phyloP scores from a whole-genome alignment of 2,797 vertebrate species.

The Tamandua tetradactyla region DNA sequence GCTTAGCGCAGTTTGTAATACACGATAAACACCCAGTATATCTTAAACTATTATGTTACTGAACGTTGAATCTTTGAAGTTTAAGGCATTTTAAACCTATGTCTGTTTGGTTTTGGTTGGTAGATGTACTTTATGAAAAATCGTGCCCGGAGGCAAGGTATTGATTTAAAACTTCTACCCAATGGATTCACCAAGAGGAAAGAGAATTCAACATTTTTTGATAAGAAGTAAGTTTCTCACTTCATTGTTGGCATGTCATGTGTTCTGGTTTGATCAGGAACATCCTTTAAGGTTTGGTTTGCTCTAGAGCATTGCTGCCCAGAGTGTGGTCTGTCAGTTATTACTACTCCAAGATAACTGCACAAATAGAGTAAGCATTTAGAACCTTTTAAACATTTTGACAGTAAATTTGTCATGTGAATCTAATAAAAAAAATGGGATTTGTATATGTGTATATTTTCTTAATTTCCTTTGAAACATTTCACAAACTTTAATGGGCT shows the following conservation, averaged over 20 bases:
- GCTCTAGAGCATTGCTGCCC: neutral
- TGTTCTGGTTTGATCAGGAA: constrained; percentile 13
- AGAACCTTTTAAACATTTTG: neutral
- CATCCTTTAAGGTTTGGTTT: constrained; percentile 34
- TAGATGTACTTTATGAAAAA: constrained; percentile 89
- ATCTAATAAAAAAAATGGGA: neutral
- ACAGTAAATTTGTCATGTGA: neutral
- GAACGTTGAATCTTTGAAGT: neutral
- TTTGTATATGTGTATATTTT: too few relatives aligned
- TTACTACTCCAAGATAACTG: constrained; percentile 1
- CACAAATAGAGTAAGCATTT: too few relatives aligned
- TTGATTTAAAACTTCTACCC: constrained; percentile 92
- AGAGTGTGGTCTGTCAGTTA: neutral
- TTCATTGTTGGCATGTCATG: neutral
- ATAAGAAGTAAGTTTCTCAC: constrained; percentile 86
- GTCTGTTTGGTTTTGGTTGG: constrained; percentile 53
- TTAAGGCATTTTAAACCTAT: constrained; percentile 18
- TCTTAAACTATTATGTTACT: neutral
- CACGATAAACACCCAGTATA: neutral
- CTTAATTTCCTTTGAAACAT: neutral
- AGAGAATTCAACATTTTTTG: constrained; percentile 93
- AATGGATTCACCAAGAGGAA: constrained; percentile 92
- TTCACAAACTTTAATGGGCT: neutral
- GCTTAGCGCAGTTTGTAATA: constrained; percentile 7
- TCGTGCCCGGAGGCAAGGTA: constrained; percentile 87